A percentile compares a stretch with the other conserved stretches of the same genome.
phyloP scores from a whole-genome alignment of 2,888 invertebrate genomes.

The Lathronympha strigana region DNA sequence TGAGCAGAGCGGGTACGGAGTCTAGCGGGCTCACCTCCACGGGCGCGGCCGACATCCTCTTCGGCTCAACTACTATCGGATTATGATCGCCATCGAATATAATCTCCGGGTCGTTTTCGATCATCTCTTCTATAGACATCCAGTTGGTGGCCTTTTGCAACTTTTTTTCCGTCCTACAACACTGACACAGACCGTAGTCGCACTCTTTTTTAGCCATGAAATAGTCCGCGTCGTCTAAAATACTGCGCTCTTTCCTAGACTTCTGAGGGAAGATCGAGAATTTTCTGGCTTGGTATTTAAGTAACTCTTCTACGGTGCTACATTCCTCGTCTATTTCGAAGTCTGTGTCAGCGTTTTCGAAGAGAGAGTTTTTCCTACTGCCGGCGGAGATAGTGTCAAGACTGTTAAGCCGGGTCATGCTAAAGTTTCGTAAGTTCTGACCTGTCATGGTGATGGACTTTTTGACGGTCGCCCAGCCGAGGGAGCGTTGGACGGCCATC shows the following conservation, averaged over 20 bases:
- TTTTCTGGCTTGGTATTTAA: slow-evolving; percentile 69
- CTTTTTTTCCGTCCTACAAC: slow-evolving; percentile 62
- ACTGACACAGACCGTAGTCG: slow-evolving; percentile 74
- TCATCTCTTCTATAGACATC: slow-evolving; percentile 75
- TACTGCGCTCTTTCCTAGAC: slow-evolving; percentile 63
- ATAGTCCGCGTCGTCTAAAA: slow-evolving; percentile 72
- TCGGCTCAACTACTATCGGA: slow-evolving; percentile 68
- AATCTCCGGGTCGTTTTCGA: slow-evolving; percentile 79
- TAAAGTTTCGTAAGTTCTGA: slow-evolving; percentile 78
- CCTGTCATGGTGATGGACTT: slow-evolving; percentile 91
- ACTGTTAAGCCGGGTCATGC: slow-evolving; percentile 57
- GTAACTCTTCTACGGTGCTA: slow-evolving; percentile 65
- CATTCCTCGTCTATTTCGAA: slow-evolving; percentile 59
- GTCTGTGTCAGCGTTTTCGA: slow-evolving; percentile 51
- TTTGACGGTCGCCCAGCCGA: slow-evolving; percentile 93
- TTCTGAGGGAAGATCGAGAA: slow-evolving; percentile 67
- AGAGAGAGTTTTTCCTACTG: slow-evolving; percentile 45
- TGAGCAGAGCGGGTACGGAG: slow-evolving; percentile 42
- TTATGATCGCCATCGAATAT: slow-evolving; percentile 76
- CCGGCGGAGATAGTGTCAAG: slow-evolving; percentile 51
- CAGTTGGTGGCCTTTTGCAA: slow-evolving; percentile 66
- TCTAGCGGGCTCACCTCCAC: slow-evolving; percentile 44
- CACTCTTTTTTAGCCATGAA: slow-evolving; percentile 75
- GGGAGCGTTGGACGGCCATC: slow-evolving; percentile 95
- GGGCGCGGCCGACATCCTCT: slow-evolving; percentile 47